Evolutionary conservation across 2,113 vertebrate species (phyloP).

Genomic region (Callocephalon fimbriatum): DNA sequence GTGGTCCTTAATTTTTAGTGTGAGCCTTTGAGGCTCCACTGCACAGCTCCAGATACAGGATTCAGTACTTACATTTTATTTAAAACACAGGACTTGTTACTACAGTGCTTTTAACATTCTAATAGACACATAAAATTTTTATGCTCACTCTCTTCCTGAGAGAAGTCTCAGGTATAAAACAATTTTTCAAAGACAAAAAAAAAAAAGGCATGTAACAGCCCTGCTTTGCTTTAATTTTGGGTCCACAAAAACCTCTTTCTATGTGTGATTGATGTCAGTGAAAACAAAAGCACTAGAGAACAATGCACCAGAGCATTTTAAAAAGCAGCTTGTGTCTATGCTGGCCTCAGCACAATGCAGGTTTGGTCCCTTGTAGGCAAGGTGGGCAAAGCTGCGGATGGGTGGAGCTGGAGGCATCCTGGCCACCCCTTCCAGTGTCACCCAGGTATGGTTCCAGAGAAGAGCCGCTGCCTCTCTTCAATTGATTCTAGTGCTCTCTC

Average conservation of each 20-base stretch:
- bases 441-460: not conserved
- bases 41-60: not conserved
- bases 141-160: not conserved
- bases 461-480: not conserved
- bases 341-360: not conserved
- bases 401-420: not conserved
- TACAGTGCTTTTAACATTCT: constrained; percentile 35
- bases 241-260: not conserved
- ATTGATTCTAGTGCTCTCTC: not conserved
- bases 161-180: constrained; percentile 12
- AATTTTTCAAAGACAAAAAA: not conserved
- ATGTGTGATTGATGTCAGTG: not conserved
- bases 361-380: not conserved
- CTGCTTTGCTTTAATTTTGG: constrained; percentile 6
- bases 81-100: constrained; percentile 28
- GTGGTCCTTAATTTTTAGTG: constrained; percentile 11
- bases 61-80: constrained; percentile 25
- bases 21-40: not conserved
- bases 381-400: not conserved
- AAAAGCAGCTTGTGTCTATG: not conserved
- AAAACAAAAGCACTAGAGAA: not conserved
- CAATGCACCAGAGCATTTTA: not conserved
- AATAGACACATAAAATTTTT: constrained; percentile 25
- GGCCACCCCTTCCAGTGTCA: too few relatives aligned
- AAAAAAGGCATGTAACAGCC: not conserved